A percentile compares a stretch with the other conserved stretches of the same genome.
Evolutionary conservation across 2,113 vertebrate genomes (phyloP).

Genomic region (Eubucco bourcierii): DNA sequence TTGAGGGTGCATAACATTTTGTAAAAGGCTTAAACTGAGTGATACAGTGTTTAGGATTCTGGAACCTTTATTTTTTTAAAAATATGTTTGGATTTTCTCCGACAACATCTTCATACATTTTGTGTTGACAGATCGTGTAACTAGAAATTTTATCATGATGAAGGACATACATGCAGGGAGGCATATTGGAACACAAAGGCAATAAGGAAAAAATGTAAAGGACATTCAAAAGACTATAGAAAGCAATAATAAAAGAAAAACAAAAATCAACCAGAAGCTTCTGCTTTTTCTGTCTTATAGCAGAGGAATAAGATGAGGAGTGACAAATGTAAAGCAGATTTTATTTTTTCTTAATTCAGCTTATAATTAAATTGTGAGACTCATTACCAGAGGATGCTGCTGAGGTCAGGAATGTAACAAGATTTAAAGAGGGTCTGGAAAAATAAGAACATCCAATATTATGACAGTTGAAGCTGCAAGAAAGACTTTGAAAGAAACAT

Average conservation of each 20-base stretch:
- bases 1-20: background rate
- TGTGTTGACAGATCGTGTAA: background rate
- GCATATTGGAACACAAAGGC: background rate
- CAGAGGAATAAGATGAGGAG: background rate
- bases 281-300: background rate
- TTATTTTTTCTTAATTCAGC: background rate
- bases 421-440: slow-evolving; percentile 61
- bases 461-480: background rate
- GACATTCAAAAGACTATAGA: background rate
- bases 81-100: background rate
- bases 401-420: slow-evolving; percentile 63
- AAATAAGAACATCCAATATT: slow-evolving; percentile 39
- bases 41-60: background rate
- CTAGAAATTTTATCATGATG: background rate
- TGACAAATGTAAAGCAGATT: slow-evolving; percentile 2
- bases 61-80: background rate
- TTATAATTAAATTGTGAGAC: slow-evolving; percentile 46
- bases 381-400: slow-evolving; percentile 62
- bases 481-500: slow-evolving; percentile 8
- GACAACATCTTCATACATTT: background rate
- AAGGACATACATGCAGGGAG: background rate
- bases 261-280: background rate
- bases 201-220: background rate
- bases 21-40: background rate
- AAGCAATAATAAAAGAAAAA: background rate